These are phyloP conservation scores for Bothrops jararaca DNA, from an alignment of 2,113 vertebrate species.

Conservation along the genomic window DNA sequence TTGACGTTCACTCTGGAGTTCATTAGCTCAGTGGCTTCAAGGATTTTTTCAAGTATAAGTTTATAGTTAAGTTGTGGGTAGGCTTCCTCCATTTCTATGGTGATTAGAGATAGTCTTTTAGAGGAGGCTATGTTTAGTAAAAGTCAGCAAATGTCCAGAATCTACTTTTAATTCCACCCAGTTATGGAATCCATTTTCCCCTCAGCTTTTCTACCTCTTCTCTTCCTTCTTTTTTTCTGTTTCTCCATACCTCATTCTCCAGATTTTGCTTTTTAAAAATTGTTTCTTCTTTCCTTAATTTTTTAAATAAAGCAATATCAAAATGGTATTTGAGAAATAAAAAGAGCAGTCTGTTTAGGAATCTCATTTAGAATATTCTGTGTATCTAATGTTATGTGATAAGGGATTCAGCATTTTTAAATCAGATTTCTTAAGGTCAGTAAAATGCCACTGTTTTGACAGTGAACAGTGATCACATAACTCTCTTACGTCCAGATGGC, in stretches of 20 bases:
- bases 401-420: conserved; percentile 56
- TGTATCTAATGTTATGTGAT: conserved; percentile 48
- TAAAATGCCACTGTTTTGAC: conserved; percentile 63
- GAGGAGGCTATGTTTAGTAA: too few relatives aligned
- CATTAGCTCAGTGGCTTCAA: too few relatives aligned
- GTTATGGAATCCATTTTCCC: not conserved
- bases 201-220: not conserved
- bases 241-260: not conserved
- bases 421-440: conserved; percentile 70
- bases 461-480: conserved; percentile 62
- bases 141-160: not conserved
- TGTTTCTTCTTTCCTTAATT: not conserved
- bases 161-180: not conserved
- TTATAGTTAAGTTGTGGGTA: too few relatives aligned
- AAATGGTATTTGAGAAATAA: conserved; percentile 33
- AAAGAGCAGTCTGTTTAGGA: conserved; percentile 38
- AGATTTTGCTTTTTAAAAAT: not conserved
- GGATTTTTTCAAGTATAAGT: too few relatives aligned
- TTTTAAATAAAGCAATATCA: not conserved
- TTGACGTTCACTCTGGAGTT: too few relatives aligned
- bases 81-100: too few relatives aligned
- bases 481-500: conserved; percentile 58
- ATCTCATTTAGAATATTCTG: conserved; percentile 36
- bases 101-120: too few relatives aligned
- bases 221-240: not conserved